Percentiles rank a stretch among this genome's conserved stretches.
Conservation (phyloP, 2,113 vertebrate species). For the Electrona antarctica region DNA sequence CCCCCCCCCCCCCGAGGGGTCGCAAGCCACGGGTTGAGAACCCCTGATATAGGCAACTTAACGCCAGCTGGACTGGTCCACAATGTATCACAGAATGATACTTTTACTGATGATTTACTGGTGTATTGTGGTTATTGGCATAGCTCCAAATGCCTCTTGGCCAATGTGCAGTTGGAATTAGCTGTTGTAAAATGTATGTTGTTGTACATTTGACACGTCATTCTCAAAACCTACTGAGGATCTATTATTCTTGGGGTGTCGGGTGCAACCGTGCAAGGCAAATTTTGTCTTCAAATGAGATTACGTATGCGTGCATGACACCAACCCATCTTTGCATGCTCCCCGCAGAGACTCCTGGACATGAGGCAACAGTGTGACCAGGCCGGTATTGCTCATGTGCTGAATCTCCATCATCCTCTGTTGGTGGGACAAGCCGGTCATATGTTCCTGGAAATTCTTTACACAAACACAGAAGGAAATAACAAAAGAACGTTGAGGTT, state of each 20-base stretch:
- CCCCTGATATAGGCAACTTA: no score
- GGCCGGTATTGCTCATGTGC: slow-evolving; percentile 90
- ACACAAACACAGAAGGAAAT: background rate
- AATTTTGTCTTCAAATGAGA: background rate
- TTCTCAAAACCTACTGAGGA: no score
- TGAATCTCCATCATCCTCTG: slow-evolving; percentile 93
- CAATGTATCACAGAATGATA: no score
- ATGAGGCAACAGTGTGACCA: slow-evolving; percentile 89
- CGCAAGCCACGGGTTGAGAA: no score
- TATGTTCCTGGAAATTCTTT: slow-evolving; percentile 92
- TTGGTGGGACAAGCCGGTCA: slow-evolving; percentile 90
- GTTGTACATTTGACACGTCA: no score
- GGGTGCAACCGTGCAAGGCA: background rate
- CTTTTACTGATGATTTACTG: no score
- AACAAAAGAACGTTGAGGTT: background rate
- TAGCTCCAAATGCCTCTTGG: no score
- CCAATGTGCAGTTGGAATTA: no score
- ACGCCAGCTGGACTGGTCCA: no score
- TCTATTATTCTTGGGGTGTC: background rate
- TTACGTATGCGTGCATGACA: background rate
- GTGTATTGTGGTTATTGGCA: no score
- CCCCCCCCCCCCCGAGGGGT: no score
- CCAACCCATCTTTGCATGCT: slow-evolving; percentile 81
- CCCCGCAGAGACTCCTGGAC: slow-evolving; percentile 85
- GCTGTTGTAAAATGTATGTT: no score